Evolutionary conservation across 2,113 vertebrate species (phyloP).

Genomic region (Nerophis ophidion): DNA sequence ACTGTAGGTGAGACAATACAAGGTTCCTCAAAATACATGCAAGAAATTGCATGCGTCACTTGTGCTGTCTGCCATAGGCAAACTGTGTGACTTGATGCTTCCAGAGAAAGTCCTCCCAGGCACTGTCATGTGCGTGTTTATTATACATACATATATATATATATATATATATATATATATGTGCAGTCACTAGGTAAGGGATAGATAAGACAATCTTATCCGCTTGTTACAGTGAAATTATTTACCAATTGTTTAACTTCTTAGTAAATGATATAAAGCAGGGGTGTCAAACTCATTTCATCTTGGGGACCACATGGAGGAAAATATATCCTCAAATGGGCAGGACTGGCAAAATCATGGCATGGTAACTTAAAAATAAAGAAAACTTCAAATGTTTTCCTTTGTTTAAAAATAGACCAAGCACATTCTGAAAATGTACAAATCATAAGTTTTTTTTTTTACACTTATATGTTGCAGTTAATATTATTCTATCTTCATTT

Average conservation of each 20-base stretch:
- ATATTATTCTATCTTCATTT: no score
- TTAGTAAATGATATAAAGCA: conserved; percentile 24
- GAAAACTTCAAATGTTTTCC: no score
- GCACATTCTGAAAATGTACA: not conserved
- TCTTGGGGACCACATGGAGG: no score
- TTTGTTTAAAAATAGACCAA: no score
- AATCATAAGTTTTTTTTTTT: no score
- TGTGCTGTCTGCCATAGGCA: conserved; percentile 41
- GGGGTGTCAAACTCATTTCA: no score
- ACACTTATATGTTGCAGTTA: no score
- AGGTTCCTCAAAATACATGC: conserved; percentile 45
- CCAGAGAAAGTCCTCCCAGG: conserved; percentile 40
- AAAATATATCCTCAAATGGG: no score
- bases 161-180: conserved; percentile 9
- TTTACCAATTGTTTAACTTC: conserved; percentile 27
- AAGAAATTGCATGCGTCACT: conserved; percentile 56
- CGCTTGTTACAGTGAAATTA: conserved; percentile 22
- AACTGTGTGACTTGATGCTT: conserved; percentile 33
- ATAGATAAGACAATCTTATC: conserved; percentile 21
- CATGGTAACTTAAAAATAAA: no score
- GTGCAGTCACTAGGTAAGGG: conserved; percentile 11
- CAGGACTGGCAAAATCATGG: no score
- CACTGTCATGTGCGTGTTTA: conserved; percentile 28
- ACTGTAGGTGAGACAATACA: conserved; percentile 29
- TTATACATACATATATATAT: conserved; percentile 5